Percentiles rank a stretch among this genome's conserved stretches.
These are phyloP conservation scores for Machaerirhynchus nigripectus DNA, from an alignment of 2,113 vertebrate species.

Conservation along the genomic window DNA sequence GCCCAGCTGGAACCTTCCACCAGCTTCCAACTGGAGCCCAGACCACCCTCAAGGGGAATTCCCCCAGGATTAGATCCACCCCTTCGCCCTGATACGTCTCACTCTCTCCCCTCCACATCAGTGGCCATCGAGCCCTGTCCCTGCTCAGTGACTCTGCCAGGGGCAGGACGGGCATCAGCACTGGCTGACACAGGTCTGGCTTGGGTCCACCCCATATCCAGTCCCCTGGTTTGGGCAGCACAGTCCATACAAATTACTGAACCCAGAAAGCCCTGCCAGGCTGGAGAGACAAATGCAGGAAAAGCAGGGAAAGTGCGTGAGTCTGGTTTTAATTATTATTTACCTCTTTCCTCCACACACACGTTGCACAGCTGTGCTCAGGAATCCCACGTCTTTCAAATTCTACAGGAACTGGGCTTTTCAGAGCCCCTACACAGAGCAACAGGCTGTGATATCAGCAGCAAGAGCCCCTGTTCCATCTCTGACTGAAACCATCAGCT, in stretches of 20 bases:
- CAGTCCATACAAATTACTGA: background rate
- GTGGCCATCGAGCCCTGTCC: accelerated
- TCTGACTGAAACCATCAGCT: background rate
- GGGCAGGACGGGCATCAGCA: background rate
- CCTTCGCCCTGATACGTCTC: background rate
- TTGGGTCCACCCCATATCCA: background rate
- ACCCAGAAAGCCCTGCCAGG: background rate
- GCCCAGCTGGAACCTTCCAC: background rate
- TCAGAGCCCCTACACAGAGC: background rate
- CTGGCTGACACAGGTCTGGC: background rate
- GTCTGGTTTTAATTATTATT: background rate
- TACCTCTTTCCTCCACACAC: background rate
- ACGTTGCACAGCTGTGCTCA: background rate
- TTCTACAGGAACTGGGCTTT: background rate
- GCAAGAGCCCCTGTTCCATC: background rate
- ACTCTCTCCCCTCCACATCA: background rate
- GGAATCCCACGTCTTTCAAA: background rate
- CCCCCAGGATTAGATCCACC: background rate
- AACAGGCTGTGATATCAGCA: background rate
- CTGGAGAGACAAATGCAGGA: background rate
- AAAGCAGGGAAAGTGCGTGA: background rate
- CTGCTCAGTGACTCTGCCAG: background rate
- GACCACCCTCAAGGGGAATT: background rate
- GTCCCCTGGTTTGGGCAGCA: background rate
- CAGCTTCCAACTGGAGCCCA: background rate